Base-by-base conservation (phyloP, 2,797 vertebrate genomes). In the Cirrhinus molitorella region DNA sequence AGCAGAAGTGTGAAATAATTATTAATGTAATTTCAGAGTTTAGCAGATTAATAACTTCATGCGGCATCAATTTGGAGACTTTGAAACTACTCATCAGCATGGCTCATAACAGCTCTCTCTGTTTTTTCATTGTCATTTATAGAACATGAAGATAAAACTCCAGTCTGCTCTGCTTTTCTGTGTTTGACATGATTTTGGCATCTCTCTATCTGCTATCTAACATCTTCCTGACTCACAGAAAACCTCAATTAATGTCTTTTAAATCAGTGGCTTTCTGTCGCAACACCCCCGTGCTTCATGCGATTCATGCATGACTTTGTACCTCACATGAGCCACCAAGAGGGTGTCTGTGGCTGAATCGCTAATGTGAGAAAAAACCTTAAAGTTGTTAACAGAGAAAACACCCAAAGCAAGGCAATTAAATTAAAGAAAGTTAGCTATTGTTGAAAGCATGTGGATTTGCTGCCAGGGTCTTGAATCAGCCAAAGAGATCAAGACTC, bases 381-480 rank as follows among this genome's bases (percentile, higher is more conserved):
- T 1, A 49, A 81, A 59, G 67, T n/a, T 72, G 66, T 59, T 81
- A 61, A 63, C 23, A 63, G 31, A 51, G 40, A 73, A 61, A 55
- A 49, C 17, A 47, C 43, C 23, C 23, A 81, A 61, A 59, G 12
- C 19, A 47, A 49, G 21, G 40, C 25, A 72, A 72, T 61, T 71
- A 7, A 80, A 80, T 80, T 13, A 40, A 80, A 67, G 3, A 59
- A 72, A 23, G 68, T 51, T 31, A 81, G 13, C 11, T 47, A 9
- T 28, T 81, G 40, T 72, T 10, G 19, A n/a, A 81, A 81, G 53
- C 78, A 21, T 80, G 67, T 63, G 40, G 43, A 81, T 61, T 81
- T 63, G 43, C 79, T 73, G 43, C 53, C 40, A 71, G 55, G 23
- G 5, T 61, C 40, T 81, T 14, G 14, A 73, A 70, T 61, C 67